Conservation (phyloP, 2,888 invertebrate genomes). For the Meandrusa payeni region DNA sequence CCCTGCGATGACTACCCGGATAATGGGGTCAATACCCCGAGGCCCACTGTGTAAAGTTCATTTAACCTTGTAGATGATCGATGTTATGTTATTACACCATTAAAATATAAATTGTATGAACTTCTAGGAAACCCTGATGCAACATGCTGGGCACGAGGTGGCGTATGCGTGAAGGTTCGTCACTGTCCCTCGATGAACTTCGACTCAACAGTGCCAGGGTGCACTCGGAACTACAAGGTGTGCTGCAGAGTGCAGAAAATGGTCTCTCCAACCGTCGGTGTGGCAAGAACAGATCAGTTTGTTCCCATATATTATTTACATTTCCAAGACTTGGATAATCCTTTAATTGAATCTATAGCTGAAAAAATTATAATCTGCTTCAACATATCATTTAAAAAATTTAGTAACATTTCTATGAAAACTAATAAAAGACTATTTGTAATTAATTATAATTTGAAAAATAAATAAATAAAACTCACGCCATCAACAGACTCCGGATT, state of each 20-base stretch:
- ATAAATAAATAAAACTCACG: too few relatives aligned
- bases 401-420: too few relatives aligned
- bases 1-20: too few relatives aligned
- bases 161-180: constrained; percentile 43
- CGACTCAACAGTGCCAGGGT: constrained; percentile 44
- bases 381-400: constrained; percentile 1
- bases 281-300: constrained; percentile 29
- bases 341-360: constrained; percentile 31
- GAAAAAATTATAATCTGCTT: constrained; percentile 28
- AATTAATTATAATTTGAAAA: too few relatives aligned
- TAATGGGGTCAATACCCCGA: too few relatives aligned
- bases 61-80: too few relatives aligned
- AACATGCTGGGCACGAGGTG: constrained; percentile 59
- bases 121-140: constrained; percentile 20
- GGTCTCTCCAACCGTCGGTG: constrained; percentile 35
- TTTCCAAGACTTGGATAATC: constrained; percentile 31
- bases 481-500: too few relatives aligned
- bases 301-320: constrained; percentile 6
- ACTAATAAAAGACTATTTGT: too few relatives aligned
- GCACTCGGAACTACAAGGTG: constrained; percentile 40
- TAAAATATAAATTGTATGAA: too few relatives aligned
- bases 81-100: too few relatives aligned
- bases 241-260: constrained; percentile 43
- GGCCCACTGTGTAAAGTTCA: too few relatives aligned
- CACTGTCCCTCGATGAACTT: constrained; percentile 38